Evolutionary conservation across 2,113 vertebrate genomes (phyloP).

Genomic region (Macroglossus sobrinus): DNA sequence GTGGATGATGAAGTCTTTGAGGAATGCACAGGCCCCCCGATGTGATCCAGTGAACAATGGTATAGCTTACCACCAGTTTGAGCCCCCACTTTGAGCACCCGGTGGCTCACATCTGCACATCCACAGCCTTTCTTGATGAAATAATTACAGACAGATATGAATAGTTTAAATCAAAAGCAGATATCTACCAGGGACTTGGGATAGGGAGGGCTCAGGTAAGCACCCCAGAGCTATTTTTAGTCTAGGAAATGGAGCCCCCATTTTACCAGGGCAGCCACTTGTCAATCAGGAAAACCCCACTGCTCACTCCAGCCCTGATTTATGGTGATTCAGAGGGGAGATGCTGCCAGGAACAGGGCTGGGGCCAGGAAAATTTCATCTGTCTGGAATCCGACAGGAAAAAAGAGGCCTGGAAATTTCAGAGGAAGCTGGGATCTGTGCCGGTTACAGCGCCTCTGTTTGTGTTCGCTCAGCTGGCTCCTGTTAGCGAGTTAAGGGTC

Average conservation of each 20-base stretch:
- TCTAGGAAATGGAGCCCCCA: conserved; percentile 18
- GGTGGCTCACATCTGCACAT: conserved; percentile 29
- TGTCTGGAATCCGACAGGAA: conserved; percentile 96
- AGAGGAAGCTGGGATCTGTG: conserved; percentile 92
- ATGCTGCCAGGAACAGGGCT: conserved; percentile 75
- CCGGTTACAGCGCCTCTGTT: conserved; percentile 89
- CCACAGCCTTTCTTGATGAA: conserved; percentile 11
- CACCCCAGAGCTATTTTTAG: conserved; percentile 46
- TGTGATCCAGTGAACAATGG: conserved; percentile 51
- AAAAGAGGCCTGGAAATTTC: conserved; percentile 92
- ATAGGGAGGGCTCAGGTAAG: background rate
- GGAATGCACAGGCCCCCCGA: conserved; percentile 72
- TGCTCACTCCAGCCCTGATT: conserved; percentile 69
- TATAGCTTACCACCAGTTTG: conserved; percentile 50
- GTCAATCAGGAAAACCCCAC: conserved; percentile 66
- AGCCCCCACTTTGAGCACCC: background rate
- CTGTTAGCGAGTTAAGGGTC: conserved; percentile 70
- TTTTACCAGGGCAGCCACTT: conserved; percentile 40
- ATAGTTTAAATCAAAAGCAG: conserved; percentile 27
- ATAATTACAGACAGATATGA: conserved; percentile 38
- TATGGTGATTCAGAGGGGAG: conserved; percentile 81
- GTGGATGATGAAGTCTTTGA: conserved; percentile 78
- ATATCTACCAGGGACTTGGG: background rate
- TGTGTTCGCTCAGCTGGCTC: conserved; percentile 85
- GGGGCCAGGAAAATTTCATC: conserved; percentile 96